These are phyloP conservation scores for Cyaniris semiargus DNA, from an alignment of 2,888 invertebrate genomes.

Conservation along the genomic window DNA sequence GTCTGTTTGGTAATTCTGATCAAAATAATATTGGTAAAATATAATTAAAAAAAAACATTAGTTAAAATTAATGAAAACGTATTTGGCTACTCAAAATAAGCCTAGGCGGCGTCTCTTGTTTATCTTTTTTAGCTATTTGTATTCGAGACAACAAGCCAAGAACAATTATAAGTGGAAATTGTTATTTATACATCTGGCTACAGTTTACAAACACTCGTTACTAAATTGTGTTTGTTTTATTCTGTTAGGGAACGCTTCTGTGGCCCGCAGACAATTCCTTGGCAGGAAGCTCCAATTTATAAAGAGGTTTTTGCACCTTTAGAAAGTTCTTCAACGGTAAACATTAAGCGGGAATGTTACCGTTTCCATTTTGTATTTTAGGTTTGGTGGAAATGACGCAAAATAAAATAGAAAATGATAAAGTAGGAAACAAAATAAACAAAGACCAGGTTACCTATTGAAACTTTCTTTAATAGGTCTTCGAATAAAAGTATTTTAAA, in stretches of 20 bases:
- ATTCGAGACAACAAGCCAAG: slow-evolving; percentile 29
- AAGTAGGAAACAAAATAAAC: neutral
- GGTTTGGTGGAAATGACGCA: neutral
- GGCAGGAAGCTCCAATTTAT: slow-evolving; percentile 39
- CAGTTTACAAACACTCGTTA: slow-evolving; percentile 60
- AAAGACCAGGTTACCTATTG: neutral
- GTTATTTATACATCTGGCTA: slow-evolving; percentile 55
- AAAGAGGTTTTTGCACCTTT: slow-evolving; percentile 33
- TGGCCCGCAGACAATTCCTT: slow-evolving; percentile 44
- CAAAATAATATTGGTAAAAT: neutral
- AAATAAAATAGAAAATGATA: neutral
- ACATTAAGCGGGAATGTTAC: slow-evolving; percentile 10
- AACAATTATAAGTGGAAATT: slow-evolving; percentile 44
- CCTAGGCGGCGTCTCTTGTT: too few relatives aligned
- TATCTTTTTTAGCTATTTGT: too few relatives aligned
- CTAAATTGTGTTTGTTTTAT: slow-evolving; percentile 64
- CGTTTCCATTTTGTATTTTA: neutral
- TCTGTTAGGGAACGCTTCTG: slow-evolving; percentile 46
- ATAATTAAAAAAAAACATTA: too few relatives aligned
- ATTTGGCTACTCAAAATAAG: too few relatives aligned
- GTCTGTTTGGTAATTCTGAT: neutral
- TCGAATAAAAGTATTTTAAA: too few relatives aligned
- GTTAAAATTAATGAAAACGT: too few relatives aligned
- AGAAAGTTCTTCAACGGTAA: slow-evolving; percentile 24
- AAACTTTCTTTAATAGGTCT: neutral